Evolutionary conservation across 1,140 invertebrate genomes (phyloP), one percentile per base, ranked within the genome.

Genomic region (Drosophila pruinosa): DNA sequence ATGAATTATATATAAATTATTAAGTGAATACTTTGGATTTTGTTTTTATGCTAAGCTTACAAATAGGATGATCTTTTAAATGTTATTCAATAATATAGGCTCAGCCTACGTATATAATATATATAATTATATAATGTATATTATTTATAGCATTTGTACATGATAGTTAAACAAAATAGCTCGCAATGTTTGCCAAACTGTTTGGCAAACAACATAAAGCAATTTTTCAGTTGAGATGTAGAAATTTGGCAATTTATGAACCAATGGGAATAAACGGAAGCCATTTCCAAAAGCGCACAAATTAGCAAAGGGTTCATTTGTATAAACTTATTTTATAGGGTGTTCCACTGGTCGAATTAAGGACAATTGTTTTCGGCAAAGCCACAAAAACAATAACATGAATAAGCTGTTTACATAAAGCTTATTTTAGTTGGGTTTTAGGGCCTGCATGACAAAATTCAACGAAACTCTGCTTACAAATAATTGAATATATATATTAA

Each of bases 11-110:
- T 75, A 86, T 85, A 85, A 86, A 85, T 86, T 34, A 85, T 86
- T 85, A 80, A 68, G 77, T 74, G 77, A 86, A 86, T 88, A 88
- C 82, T 86, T 86, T 86, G 81, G 82, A 88, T 81, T 81, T 74
- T 85, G 77, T 85, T 85, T 73, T 71, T 67, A 80, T 62, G 38
- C 69, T 70, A 81, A 50, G 38, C 62, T 62, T 86, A 86, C 14
- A 58, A 54, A 53, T 65, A 75, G 67, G 43, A 57, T 74, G 77
- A 36, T 61, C 59, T 28, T 52, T 12, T 56, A 56, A 62, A 24
- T 47, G 71, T 73, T 69, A 73, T 73, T 54, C 64, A 72, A 65
- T 71, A 68, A 63, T 59, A 83, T 85, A 81, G 81, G 81, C 81
- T 85, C 81, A 68, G 81, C 81, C 81, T 81, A 85, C 41, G 69